These are phyloP conservation scores for Phortica magna DNA, from an alignment of 2,888 invertebrate genomes.

Conservation along the genomic window DNA sequence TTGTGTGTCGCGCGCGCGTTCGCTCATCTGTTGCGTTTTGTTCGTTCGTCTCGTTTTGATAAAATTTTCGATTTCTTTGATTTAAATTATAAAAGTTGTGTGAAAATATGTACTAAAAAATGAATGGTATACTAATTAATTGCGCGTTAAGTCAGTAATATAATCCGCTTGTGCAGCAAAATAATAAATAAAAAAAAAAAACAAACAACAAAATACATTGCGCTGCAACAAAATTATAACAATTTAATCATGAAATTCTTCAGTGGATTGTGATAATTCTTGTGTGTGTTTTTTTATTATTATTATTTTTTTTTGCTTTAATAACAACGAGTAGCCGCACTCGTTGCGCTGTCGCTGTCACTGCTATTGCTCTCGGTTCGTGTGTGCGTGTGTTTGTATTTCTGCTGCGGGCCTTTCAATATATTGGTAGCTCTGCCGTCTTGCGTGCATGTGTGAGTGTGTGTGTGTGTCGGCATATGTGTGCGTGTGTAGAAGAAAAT, in stretches of 20 bases:
- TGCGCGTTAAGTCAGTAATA: not conserved
- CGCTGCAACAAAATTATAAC: too few species aligned
- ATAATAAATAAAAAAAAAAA: slow-evolving; percentile 29
- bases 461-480: slow-evolving; percentile 20
- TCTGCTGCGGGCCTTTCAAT: not conserved
- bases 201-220: slow-evolving; percentile 34
- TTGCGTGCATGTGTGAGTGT: slow-evolving; percentile 13
- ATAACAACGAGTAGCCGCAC: slow-evolving; percentile 30
- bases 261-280: slow-evolving; percentile 57
- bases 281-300: slow-evolving; percentile 35
- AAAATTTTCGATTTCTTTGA: not conserved
- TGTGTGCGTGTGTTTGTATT: slow-evolving; percentile 40
- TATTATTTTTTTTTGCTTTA: slow-evolving; percentile 23
- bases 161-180: slow-evolving; percentile 50
- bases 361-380: slow-evolving; percentile 26
- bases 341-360: slow-evolving; percentile 18
- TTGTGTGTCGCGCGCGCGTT: slow-evolving; percentile 48
- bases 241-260: slow-evolving; percentile 17
- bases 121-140: too few species aligned
- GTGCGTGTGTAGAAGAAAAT: slow-evolving; percentile 31
- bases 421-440: slow-evolving; percentile 1
- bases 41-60: not conserved
- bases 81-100: too few species aligned
- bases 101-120: too few species aligned
- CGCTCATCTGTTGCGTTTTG: not conserved